Base-by-base conservation (phyloP, 2,888 invertebrate species). In the Drosophila quasianomalipes region DNA sequence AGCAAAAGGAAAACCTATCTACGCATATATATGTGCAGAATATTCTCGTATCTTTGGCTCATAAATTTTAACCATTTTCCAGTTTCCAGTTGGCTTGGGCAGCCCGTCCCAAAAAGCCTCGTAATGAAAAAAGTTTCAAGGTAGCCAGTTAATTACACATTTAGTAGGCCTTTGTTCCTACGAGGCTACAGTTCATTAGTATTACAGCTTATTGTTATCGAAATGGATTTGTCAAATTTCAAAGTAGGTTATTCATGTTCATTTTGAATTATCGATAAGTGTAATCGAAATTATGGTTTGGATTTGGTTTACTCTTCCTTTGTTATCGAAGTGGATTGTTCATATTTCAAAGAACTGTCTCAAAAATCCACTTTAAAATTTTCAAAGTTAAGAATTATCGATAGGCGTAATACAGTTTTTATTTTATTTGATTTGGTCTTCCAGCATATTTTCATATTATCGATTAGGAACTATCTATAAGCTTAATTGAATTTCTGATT, bases 41-140 rank as follows among this genome's bases (percentile, higher is more conserved):
- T 60, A 41, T 72, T 60, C 70, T 70, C 70, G 71, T 90, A 90
- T 85, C 85, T 88, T 73, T 66, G 70, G 85, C 79, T 76, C 90
- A 90, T 85, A 88, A 90, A 85, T 85, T 85, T 74, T 65, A 85
- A 74, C 70, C 88, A 79, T 76, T 85, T 71, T 39, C 60, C 74
- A 63, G 66, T 77, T 69, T 39, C 31, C 53, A 41, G 16, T 51
- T 52, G 9, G 47, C 16, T 26, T 47, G 22, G 22, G 41, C 6
- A n/a, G 28, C 58, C 52, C 26, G 41, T 41, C 26, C 39, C 14
- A 69, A 47, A 64, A 58, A 37, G 58, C 41, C 44, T 66, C 37
- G 49, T 68, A 72, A 79, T 81, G 73, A 77, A 79, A 79, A 81
- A 79, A 79, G 65, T 81, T 78, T 86, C 60, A 70, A 70, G 87